Percentiles rank a stretch among this genome's conserved stretches.
Evolutionary conservation across 2,797 vertebrate genomes (phyloP).

Genomic region (Phoxinus dragarum): DNA sequence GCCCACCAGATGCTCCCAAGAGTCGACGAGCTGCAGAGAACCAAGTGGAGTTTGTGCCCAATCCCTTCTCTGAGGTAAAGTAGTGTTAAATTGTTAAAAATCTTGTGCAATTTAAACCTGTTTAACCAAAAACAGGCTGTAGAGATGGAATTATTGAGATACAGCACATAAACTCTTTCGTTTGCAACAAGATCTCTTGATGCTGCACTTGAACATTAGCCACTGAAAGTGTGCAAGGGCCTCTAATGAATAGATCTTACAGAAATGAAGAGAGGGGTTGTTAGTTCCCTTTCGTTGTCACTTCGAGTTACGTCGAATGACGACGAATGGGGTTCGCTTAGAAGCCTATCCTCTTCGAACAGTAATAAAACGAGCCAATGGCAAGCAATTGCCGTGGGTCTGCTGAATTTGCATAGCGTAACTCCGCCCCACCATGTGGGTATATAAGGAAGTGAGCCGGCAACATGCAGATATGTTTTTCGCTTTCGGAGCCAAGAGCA

Average conservation of each 20-base stretch:
- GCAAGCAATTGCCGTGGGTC: too few species aligned
- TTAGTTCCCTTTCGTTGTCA: too few species aligned
- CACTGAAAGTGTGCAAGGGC: constrained; percentile 9
- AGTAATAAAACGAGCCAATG: too few species aligned
- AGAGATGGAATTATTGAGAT: neutral
- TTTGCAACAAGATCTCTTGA: neutral
- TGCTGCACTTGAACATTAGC: neutral
- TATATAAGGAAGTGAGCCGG: too few species aligned
- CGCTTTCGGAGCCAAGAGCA: too few species aligned
- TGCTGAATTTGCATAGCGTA: too few species aligned
- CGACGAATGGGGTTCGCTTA: too few species aligned
- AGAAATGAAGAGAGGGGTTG: neutral
- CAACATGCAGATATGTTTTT: too few species aligned
- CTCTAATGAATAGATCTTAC: constrained; percentile 2
- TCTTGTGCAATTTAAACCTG: neutral
- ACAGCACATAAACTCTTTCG: neutral
- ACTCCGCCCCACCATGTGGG: too few species aligned
- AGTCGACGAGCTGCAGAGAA: constrained; percentile 90
- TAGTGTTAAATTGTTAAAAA: neutral
- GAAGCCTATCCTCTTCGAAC: too few species aligned
- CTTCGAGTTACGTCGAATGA: too few species aligned
- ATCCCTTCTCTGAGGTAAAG: constrained; percentile 81
- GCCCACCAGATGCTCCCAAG: constrained; percentile 86
- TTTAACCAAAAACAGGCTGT: neutral
- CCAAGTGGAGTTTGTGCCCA: constrained; percentile 82